Evolutionary conservation across 2,113 vertebrate genomes (phyloP).

Genomic region (Nycticorax nycticorax): DNA sequence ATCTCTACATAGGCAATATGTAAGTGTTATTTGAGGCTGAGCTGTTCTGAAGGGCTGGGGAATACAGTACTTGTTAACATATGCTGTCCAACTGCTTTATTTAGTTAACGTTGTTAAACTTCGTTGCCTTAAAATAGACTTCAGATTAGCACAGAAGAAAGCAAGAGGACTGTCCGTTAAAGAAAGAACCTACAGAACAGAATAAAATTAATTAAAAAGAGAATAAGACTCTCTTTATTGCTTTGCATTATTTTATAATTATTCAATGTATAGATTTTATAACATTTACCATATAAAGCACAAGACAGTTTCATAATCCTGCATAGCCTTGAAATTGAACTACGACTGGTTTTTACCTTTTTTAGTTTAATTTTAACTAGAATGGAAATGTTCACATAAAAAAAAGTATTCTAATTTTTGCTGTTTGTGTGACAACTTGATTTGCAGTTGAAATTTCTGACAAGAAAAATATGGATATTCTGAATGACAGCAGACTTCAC

Average conservation of each 20-base stretch:
- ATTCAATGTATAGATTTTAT: neutral
- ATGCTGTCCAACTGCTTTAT: neutral
- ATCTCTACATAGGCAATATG: slow-evolving; percentile 78
- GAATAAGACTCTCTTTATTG: neutral
- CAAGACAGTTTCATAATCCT: neutral
- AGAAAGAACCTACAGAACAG: neutral
- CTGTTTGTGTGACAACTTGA: neutral
- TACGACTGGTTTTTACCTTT: neutral
- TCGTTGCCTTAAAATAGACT: slow-evolving; percentile 9
- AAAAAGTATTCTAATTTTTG: neutral
- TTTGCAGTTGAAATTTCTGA: neutral
- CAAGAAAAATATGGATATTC: neutral
- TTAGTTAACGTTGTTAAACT: neutral
- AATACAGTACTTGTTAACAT: neutral
- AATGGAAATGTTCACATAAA: neutral
- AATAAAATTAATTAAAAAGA: neutral
- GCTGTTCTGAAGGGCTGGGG: slow-evolving; percentile 1
- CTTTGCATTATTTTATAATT: neutral
- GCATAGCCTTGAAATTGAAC: neutral
- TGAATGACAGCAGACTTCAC: neutral
- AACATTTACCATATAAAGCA: neutral
- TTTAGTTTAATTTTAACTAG: neutral
- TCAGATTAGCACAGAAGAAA: neutral
- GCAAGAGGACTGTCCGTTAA: neutral
- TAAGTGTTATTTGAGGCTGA: slow-evolving; percentile 69